Base-by-base conservation (phyloP, 1,140 invertebrate genomes). In the Lithobius niger region DNA sequence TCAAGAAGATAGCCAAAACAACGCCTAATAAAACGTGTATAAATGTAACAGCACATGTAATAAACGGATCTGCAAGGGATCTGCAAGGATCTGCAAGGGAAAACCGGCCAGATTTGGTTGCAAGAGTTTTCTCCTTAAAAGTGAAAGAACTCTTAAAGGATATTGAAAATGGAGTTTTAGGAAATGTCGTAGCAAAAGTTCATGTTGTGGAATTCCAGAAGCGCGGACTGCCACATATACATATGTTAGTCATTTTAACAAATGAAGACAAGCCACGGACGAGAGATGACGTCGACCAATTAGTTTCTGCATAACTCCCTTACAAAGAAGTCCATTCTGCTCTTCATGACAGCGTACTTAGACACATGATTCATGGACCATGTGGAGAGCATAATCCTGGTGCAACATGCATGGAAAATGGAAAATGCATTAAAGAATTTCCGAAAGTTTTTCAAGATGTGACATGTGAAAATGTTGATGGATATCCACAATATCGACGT, bases 191-290 rank as follows among this genome's bases (percentile, higher is more conserved):
- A n/a, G 68, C 67, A 27, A 66, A 61, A 36, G 60, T 72, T 66
- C 70, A 70, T 54, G 58, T n/a, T n/a, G n/a, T n/a, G n/a, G n/a
- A n/a, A n/a, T n/a, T n/a, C n/a, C n/a, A n/a, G n/a, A n/a, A n/a
- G 60, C 62, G 71, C 56, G 71, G 74, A 6, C 60, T 76, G 24
- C 72, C 74, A 0, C 76, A 78, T 70, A 65, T 64, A 3, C 76
- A 76, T 60, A 71, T 77, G 52, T 59, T 77, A 19, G 43, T 76
- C n/a, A 74, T 66, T 67, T 55, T 47, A 1, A 18, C 31, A 52
- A 24, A 57, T 21, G 16, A 25, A 13, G 31, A 25, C 21, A 55
- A 24, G 26, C 50, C 55, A 18, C n/a, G 22, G 13, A 21, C 10
- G 22, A 18, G 6, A 13, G n/a, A 64, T 71, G 52, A 57, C 57